These are phyloP conservation scores for Bostrychus sinensis DNA, from an alignment of 2,113 vertebrate genomes.

Conservation along the genomic window DNA sequence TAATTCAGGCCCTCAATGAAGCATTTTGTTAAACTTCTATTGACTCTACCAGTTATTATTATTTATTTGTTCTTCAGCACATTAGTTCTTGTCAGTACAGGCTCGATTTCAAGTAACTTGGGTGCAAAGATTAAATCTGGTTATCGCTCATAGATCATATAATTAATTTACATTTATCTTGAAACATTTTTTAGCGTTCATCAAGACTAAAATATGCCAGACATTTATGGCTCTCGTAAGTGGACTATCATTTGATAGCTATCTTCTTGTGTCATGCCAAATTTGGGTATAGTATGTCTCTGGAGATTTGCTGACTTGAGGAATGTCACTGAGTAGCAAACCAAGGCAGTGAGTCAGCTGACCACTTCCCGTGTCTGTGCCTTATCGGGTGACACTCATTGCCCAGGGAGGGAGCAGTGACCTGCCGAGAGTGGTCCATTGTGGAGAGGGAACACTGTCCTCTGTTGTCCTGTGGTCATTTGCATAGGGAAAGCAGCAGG, in stretches of 20 bases:
- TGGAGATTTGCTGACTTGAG: slow-evolving; percentile 21
- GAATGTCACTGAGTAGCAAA: slow-evolving; percentile 51
- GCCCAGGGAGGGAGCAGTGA: not conserved
- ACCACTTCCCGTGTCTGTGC: slow-evolving; percentile 45
- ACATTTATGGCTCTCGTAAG: slow-evolving; percentile 14
- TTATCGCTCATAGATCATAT: slow-evolving; percentile 3
- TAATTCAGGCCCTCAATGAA: too few relatives aligned
- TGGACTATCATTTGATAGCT: not conserved
- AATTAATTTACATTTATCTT: not conserved
- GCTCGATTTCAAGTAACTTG: too few relatives aligned
- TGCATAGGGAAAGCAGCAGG: not conserved
- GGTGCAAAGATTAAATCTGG: not conserved
- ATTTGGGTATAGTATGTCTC: slow-evolving; percentile 22
- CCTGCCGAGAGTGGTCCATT: slow-evolving; percentile 26
- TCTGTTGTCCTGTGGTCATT: slow-evolving; percentile 21
- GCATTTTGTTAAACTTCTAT: too few relatives aligned
- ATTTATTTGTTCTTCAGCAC: too few relatives aligned
- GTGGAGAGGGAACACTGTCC: slow-evolving; percentile 29
- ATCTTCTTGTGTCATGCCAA: not conserved
- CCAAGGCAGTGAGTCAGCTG: slow-evolving; percentile 42
- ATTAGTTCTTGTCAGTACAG: too few relatives aligned
- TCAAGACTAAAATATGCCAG: slow-evolving; percentile 1
- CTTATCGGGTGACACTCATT: slow-evolving; percentile 33
- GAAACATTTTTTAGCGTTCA: not conserved
- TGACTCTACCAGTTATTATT: too few relatives aligned